Percentiles rank a stretch among this genome's conserved stretches.
These are phyloP conservation scores for Mesoligia furuncula DNA, from an alignment of 2,888 invertebrate genomes.

Conservation along the genomic window DNA sequence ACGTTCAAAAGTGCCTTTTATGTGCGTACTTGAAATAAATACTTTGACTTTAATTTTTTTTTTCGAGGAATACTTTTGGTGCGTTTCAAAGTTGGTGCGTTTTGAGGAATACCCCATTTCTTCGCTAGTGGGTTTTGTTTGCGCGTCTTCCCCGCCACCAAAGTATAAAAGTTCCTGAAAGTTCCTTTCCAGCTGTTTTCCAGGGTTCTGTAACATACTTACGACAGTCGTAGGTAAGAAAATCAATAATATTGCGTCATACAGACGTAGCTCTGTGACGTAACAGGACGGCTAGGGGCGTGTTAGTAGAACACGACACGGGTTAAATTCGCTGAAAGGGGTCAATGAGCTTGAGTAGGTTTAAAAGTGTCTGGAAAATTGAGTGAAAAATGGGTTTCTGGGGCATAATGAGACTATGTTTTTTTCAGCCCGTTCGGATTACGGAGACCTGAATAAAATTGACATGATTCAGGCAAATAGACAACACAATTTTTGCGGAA, in stretches of 20 bases:
- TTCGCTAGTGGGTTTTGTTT: no score
- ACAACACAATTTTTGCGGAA: background rate
- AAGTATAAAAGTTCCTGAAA: background rate
- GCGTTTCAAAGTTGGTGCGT: no score
- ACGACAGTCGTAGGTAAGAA: slow-evolving; percentile 9
- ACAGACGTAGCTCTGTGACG: slow-evolving; percentile 21
- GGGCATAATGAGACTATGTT: background rate
- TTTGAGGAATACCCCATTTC: no score
- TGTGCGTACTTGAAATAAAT: no score
- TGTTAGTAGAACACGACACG: background rate
- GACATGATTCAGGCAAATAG: background rate
- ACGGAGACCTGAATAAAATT: background rate
- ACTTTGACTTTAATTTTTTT: no score
- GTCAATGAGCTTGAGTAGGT: slow-evolving; percentile 22
- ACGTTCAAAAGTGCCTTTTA: no score
- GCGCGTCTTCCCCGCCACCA: no score
- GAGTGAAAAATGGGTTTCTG: background rate
- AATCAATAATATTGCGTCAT: slow-evolving; percentile 44
- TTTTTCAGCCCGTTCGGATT: background rate
- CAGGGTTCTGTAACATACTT: background rate
- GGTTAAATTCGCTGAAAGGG: slow-evolving; percentile 14
- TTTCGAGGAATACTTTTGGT: no score
- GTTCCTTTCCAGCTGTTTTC: background rate
- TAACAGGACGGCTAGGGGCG: slow-evolving; percentile 21
- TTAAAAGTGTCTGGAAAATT: background rate